Evolutionary conservation across 2,797 vertebrate genomes (phyloP).

Genomic region (Schizothorax lantsangensis): DNA sequence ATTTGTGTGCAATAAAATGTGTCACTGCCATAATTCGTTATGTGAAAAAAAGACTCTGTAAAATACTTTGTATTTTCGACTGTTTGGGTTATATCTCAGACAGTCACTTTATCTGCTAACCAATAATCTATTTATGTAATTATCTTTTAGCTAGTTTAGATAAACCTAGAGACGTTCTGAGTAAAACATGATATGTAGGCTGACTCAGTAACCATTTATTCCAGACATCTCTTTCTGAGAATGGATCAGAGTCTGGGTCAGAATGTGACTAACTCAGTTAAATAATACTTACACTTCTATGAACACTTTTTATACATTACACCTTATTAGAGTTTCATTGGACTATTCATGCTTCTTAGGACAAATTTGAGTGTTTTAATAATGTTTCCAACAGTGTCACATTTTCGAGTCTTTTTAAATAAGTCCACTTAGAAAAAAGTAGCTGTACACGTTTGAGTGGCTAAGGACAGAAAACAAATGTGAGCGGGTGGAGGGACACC

Average conservation of each 20-base stretch:
- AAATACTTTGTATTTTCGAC: not conserved
- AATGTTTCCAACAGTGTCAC: not conserved
- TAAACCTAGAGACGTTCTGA: not conserved
- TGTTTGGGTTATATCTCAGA: not conserved
- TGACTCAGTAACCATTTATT: not conserved
- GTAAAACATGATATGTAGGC: not conserved
- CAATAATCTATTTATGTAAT: conserved; percentile 6
- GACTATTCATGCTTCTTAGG: not conserved
- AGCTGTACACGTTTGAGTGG: not conserved
- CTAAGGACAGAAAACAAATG: not conserved
- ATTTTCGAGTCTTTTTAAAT: not conserved
- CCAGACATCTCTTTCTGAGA: not conserved
- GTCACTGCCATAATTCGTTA: not conserved
- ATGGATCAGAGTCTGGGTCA: not conserved
- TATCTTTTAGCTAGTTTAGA: conserved; percentile 2
- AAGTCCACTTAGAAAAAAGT: not conserved
- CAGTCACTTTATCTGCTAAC: not conserved
- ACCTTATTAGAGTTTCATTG: not conserved
- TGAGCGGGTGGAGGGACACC: not conserved
- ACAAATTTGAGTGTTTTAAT: not conserved
- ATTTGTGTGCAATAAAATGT: not conserved
- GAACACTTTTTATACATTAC: not conserved
- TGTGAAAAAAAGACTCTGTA: not conserved
- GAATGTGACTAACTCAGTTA: not conserved
- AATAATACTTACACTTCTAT: not conserved